Evolutionary conservation across 2,113 vertebrate species (phyloP).

Genomic region (Calonectris borealis): DNA sequence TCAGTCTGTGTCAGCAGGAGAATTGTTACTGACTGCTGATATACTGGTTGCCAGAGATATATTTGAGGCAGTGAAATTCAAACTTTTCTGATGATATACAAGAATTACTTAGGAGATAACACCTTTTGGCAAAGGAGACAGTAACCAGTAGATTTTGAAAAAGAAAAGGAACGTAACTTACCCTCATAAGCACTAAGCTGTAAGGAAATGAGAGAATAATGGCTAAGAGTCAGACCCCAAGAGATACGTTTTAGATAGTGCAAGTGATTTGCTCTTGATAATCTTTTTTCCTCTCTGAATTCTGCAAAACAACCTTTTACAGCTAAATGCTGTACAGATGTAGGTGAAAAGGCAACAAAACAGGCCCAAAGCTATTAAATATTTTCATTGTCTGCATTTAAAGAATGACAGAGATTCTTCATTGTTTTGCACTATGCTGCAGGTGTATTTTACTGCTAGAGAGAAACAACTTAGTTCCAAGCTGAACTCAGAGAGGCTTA

Average conservation of each 20-base stretch:
- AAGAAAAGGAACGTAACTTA: background rate
- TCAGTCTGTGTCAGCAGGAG: background rate
- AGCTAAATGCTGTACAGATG: background rate
- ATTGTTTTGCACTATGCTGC: background rate
- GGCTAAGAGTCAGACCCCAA: background rate
- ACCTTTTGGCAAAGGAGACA: background rate
- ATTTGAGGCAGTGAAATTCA: background rate
- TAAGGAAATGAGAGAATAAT: background rate
- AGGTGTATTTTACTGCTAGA: background rate
- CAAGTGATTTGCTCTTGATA: background rate
- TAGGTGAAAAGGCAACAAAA: background rate
- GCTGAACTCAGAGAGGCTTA: background rate
- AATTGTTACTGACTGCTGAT: background rate
- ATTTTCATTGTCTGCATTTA: background rate
- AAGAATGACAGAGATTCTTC: background rate
- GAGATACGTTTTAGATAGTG: background rate
- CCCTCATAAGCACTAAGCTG: background rate
- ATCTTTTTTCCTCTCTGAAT: background rate
- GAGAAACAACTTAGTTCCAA: background rate
- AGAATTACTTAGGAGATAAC: background rate
- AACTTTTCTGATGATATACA: background rate
- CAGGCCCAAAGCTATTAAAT: background rate
- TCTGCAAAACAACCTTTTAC: background rate
- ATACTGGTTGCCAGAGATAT: background rate
- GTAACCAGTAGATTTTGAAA: background rate